These are phyloP conservation scores for Semnornis frantzii DNA, from an alignment of 2,113 vertebrate species.

Conservation along the genomic window DNA sequence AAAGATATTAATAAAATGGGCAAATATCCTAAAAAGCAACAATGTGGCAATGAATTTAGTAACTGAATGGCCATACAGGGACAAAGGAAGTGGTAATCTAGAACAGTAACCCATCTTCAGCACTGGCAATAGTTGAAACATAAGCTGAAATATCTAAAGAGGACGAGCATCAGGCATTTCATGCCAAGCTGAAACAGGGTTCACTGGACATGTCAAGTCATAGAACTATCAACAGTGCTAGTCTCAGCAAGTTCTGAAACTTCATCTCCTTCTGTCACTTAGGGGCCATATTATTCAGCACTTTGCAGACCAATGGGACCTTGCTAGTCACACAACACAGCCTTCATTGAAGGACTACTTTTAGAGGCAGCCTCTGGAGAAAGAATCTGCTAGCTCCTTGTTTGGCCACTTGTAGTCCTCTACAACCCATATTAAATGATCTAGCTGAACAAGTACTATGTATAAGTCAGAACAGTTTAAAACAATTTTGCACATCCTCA, in stretches of 20 bases:
- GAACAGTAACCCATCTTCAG: neutral
- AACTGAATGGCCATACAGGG: neutral
- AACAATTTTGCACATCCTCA: neutral
- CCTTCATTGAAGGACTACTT: too few species aligned
- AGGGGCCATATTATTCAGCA: neutral
- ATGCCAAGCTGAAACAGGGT: neutral
- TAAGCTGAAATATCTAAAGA: neutral
- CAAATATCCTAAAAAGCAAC: neutral
- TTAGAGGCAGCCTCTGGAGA: neutral
- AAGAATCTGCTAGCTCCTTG: neutral
- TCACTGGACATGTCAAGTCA: neutral
- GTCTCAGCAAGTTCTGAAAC: neutral
- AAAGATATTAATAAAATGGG: neutral
- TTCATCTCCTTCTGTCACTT: neutral
- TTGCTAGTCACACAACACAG: neutral
- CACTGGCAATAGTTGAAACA: neutral
- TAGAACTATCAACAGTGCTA: neutral
- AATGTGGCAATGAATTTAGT: neutral
- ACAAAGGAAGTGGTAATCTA: neutral
- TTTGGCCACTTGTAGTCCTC: neutral
- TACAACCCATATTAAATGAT: neutral
- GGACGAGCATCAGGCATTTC: neutral
- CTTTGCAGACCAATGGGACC: neutral
- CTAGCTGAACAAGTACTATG: neutral
- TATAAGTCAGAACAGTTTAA: neutral